A percentile compares a stretch with the other conserved stretches of the same genome.
phyloP scores from a whole-genome alignment of 2,113 vertebrate genomes.

The Axis porcinus region DNA sequence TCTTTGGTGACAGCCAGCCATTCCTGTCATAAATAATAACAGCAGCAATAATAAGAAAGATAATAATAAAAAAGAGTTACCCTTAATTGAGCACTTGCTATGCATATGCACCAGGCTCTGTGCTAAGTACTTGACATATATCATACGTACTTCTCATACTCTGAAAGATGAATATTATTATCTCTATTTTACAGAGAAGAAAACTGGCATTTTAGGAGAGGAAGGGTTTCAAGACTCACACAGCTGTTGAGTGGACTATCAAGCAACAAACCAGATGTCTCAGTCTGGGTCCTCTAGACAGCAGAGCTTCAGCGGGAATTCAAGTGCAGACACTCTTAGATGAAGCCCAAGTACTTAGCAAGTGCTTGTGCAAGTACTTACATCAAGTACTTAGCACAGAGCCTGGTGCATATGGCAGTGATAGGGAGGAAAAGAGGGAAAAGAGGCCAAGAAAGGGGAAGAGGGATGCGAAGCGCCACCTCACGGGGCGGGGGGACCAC shows the following conservation, averaged over 20 bases:
- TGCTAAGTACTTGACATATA: background rate
- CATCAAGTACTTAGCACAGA: background rate
- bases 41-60: background rate
- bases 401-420: background rate
- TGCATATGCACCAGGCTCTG: background rate
- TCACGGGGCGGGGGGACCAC: background rate
- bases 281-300: background rate
- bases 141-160: background rate
- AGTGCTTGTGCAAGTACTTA: background rate
- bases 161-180: background rate
- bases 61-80: background rate
- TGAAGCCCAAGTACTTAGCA: background rate
- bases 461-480: accelerated
- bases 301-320: background rate
- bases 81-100: background rate
- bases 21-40: background rate
- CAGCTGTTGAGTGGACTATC: background rate
- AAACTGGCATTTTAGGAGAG: background rate
- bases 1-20: background rate
- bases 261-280: background rate
- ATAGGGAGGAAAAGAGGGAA: background rate
- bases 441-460: background rate
- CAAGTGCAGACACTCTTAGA: background rate
- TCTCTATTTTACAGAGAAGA: background rate
- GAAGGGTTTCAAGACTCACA: background rate